Evolutionary conservation across 1,140 invertebrate genomes (phyloP), one percentile per base, ranked within the genome.

Genomic region (Nasonia giraulti): DNA sequence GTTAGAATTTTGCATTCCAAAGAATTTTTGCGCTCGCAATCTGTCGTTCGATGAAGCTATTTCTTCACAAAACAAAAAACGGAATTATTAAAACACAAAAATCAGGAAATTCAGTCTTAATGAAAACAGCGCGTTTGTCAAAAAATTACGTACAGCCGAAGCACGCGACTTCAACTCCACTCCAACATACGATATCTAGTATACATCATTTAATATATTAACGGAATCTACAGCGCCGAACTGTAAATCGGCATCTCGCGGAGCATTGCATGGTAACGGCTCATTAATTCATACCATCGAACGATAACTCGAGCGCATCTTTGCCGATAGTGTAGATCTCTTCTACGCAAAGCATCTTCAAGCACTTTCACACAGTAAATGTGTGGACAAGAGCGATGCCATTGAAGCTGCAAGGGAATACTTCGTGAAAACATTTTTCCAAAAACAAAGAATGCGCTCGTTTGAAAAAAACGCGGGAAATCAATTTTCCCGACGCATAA

Each of bases 201-300:
- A 14, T 78, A 68, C 69, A 73, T 82, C 81, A 37, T 66, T 40
- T 66, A 40, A 76, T 82, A 75, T 83, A 83, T 23, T 68, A 83
- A 77, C 82, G 74, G 14, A 83, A 83, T 83, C 74, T 83, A 50
- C 62, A 79, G 23, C 33, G 73, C 71, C 40, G 73, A 47, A 37
- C 62, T 78, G 76, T 11, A 79, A 73, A 84, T 73, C 27, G 55
- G 31, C 3, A 79, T n/a, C 27, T 71, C 14, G 12, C 74, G 20
- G 8, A 77, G 73, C 44, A 27, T 40, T 17, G 44, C 33, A 80
- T 66, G 83, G 83, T 84, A 84, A 84, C n/a, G 2, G 44, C 27
- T 37, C 75, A 40, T 84, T 79, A 68, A 23, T 73, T 44, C 20
- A 27, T 84, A 84, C 83, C 83, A 80, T 62, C 83, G 4, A 80